Evolutionary conservation across 2,888 invertebrate genomes (phyloP), one percentile per base, ranked within the genome.

Genomic region (Machimus atricapillus): DNA sequence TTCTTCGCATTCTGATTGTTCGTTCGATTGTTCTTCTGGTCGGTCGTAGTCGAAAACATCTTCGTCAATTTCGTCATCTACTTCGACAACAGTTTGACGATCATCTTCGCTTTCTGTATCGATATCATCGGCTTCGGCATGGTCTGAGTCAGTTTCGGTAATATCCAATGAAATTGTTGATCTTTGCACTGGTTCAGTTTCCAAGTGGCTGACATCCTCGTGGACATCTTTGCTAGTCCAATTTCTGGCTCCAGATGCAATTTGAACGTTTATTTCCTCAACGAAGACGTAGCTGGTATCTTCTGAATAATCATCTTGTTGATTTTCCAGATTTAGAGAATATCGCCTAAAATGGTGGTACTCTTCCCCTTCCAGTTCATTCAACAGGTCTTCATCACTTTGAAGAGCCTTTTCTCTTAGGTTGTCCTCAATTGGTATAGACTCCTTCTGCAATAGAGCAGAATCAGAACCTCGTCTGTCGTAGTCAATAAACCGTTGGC

Each of bases 271-370:
- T 43, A 91, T 90, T 78, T 92, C 90, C 0, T 92, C 90, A 27
- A 91, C 89, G 74, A 89, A 92, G 0, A 91, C 89, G 52, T 89
- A 91, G 14, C 91, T 89, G 78, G 91, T 89, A 81, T 91, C 91
- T 27, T 86, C 89, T 0, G 92, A 92, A 89, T 92, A 92, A 86
- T 92, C 91, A 85, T 92, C 92, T 0, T 90, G 88, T 0, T 90
- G 91, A 34, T 90, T 89, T 82, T 92, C 92, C 88, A 92, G 92
- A 6, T 90, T 90, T 31, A 92, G 87, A 0, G 92, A 92, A 76
- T 90, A 92, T 56, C 92, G 90, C 0, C 93, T 89, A 86, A 90
- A 91, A 86, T 92, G 92, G 89, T 92, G 92, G 89, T 92, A 93
- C 40, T 92, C 92, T 37, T 92, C 92, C 0, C 91, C 91, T 8